phyloP scores from a whole-genome alignment of 2,797 vertebrate genomes.

The Parauchenoglanis punctatus region DNA sequence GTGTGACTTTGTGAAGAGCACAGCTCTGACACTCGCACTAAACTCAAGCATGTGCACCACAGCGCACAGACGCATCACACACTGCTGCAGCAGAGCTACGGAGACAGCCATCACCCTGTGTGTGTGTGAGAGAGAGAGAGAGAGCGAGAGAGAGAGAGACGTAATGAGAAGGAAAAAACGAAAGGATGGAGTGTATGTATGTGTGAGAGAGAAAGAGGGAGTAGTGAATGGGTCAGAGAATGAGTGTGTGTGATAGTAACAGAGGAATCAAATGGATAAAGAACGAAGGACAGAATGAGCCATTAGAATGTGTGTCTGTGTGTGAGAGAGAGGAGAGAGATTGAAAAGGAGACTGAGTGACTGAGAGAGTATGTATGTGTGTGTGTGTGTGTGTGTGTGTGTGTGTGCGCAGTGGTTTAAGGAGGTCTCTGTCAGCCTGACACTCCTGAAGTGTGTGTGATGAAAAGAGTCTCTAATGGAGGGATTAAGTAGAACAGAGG shows the following conservation, averaged over 20 bases:
- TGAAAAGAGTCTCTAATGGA: slow-evolving; percentile 61
- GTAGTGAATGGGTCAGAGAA: background rate
- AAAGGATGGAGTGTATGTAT: background rate
- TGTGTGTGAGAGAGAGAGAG: background rate
- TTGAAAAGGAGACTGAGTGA: background rate
- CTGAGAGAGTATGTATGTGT: background rate
- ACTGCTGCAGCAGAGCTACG: slow-evolving; percentile 31
- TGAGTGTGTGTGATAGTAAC: background rate
- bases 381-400: background rate
- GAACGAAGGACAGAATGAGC: background rate
- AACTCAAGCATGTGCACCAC: slow-evolving; percentile 27
- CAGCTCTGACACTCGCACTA: slow-evolving; percentile 42
- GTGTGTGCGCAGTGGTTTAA: slow-evolving; percentile 17
- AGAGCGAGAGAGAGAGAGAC: background rate
- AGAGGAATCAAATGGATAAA: background rate
- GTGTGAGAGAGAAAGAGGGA: background rate
- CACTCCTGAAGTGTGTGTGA: slow-evolving; percentile 42
- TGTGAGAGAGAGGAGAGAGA: slow-evolving; percentile 10
- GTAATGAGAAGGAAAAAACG: too few relatives aligned
- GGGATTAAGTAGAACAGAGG: slow-evolving; percentile 73
- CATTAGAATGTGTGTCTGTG: background rate
- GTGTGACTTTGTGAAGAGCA: slow-evolving; percentile 29
- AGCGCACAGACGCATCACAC: background rate
- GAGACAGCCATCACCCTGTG: slow-evolving; percentile 38
- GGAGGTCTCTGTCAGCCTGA: slow-evolving; percentile 28